Evolutionary conservation across 2,888 invertebrate species (phyloP), one percentile per base, ranked within the genome.

Genomic region (Eristalis pertinax): DNA sequence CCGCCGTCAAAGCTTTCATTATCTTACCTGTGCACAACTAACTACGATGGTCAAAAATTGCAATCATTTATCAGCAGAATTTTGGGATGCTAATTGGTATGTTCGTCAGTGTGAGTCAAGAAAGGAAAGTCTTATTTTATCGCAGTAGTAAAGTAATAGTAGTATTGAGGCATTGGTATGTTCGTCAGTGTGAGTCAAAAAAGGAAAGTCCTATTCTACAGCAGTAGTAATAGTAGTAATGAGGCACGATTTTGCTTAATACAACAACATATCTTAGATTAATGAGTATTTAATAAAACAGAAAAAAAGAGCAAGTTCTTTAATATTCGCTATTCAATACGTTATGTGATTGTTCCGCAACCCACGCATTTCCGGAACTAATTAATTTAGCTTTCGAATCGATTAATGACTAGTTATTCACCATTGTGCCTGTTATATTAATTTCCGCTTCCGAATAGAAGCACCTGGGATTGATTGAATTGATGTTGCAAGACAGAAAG

Each of bases 391-490:
- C 72, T 77, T 76, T 77, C 29, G 50, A 70, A 76, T 72, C 80
- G 76, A 81, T 76, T 63, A 50, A 72, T 56, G 50, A 11, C 64
- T 80, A 62, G 70, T 77, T 43, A 73, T 77, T 81, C 81, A 72
- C 76, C 80, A 68, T 41, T 7, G 32, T 69, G 82, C 63, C 69
- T 69, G 5, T 50, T 38, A 77, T 82, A 73, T 73, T 69, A 85
- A 85, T 82, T 82, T 65, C 82, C 82, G 60, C 60, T 77, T 74
- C 26, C 68, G 73, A 77, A 69, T 43, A 35, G 73, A 74, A 85
- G 82, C 85, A 85, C 82, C 85, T 85, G 73, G 38, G 85, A 63
- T 43, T 82, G 77, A 85, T 85, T 77, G 77, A 69, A 76, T 76
- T 76, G 68, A 43, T 76, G 65, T 75, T 76, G 32, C 22, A 24